Base-by-base conservation (phyloP, 2,888 invertebrate species). In the Horisme vitalbata region DNA sequence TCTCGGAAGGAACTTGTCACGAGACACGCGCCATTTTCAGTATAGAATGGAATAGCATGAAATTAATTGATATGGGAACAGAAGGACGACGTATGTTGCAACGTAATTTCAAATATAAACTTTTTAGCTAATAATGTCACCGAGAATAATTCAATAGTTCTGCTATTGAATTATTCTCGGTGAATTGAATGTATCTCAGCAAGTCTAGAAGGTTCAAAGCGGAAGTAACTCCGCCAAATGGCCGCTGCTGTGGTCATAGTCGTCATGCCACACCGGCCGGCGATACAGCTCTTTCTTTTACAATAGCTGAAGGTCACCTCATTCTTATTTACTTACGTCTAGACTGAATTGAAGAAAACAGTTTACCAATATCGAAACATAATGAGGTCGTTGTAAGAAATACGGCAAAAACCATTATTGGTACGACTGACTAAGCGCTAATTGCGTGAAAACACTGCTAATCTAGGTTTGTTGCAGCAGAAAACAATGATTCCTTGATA, bases 321-420 rank as follows among this genome's bases (percentile, higher is more conserved):
- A 75, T 78, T 79, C 76, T 79, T 56, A 52, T 71, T 75, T 72
- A 66, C 68, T 61, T 77, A 68, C 57, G 65, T 66, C 61, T 57
- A 65, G 49, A 61, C 57, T 55, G 54, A 65, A 61, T 68, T 64
- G 69, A 78, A 74, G 75, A 80, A 81, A 78, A 73, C 62, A 59
- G 48, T 63, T 72, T 79, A 73, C 67, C 70, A 69, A 71, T 67
- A 34, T 20, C 64, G n/a, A n/a, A n/a, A n/a, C n/a, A n/a, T 60
- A 79, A 78, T 75, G 74, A 84, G 81, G 83, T 80, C 68, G 63
- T 60, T 53, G 69, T 72, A 86, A 84, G 71, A 85, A 84, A 59
- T 66, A 38, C 59, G 46, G 72, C 67, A 84, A 86, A 82, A 83
- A 83, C 60, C 59, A 66, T 68, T 69, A 69, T 59, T 61, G 54